These are phyloP conservation scores for Oryzias woworae DNA, from an alignment of 2,113 vertebrate genomes.

Conservation along the genomic window DNA sequence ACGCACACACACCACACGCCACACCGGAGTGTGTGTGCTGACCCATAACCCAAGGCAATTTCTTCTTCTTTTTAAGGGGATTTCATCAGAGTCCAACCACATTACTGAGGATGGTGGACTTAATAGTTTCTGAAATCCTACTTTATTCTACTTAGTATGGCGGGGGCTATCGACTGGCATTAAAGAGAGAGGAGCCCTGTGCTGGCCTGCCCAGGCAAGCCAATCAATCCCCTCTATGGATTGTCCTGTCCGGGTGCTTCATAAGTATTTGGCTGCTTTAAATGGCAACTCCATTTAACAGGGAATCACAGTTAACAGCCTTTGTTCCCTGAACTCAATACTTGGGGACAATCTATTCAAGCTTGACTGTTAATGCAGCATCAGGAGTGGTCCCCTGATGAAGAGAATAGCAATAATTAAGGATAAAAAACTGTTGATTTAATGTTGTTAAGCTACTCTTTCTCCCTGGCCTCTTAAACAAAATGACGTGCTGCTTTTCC, in stretches of 20 bases:
- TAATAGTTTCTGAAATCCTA: slow-evolving; percentile 77
- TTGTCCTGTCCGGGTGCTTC: slow-evolving; percentile 79
- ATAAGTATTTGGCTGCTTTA: slow-evolving; percentile 82
- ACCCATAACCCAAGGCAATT: slow-evolving; percentile 79
- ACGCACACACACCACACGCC: slow-evolving; percentile 10
- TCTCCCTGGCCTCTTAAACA: slow-evolving; percentile 8
- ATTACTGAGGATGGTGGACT: slow-evolving; percentile 75
- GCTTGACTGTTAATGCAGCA: slow-evolving; percentile 72
- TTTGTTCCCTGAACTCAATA: slow-evolving; percentile 76
- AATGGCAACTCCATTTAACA: slow-evolving; percentile 84
- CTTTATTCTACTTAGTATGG: slow-evolving; percentile 78
- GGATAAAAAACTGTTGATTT: slow-evolving; percentile 70
- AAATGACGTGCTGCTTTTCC: slow-evolving; percentile 29
- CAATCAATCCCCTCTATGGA: slow-evolving; percentile 79
- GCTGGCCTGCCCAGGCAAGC: slow-evolving; percentile 65
- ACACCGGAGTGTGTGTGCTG: slow-evolving; percentile 59
- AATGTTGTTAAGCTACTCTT: slow-evolving; percentile 38
- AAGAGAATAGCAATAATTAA: slow-evolving; percentile 77
- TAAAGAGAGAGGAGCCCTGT: slow-evolving; percentile 65
- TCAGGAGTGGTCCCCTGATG: slow-evolving; percentile 67
- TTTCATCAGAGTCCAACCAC: slow-evolving; percentile 78
- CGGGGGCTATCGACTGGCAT: slow-evolving; percentile 72
- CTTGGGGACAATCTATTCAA: slow-evolving; percentile 74
- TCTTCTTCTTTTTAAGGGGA: slow-evolving; percentile 75
- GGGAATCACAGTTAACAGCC: slow-evolving; percentile 82